A percentile compares a stretch with the other conserved stretches of the same genome.
Evolutionary conservation across 2,113 vertebrate species (phyloP).

Genomic region (Notothenia rossii): DNA sequence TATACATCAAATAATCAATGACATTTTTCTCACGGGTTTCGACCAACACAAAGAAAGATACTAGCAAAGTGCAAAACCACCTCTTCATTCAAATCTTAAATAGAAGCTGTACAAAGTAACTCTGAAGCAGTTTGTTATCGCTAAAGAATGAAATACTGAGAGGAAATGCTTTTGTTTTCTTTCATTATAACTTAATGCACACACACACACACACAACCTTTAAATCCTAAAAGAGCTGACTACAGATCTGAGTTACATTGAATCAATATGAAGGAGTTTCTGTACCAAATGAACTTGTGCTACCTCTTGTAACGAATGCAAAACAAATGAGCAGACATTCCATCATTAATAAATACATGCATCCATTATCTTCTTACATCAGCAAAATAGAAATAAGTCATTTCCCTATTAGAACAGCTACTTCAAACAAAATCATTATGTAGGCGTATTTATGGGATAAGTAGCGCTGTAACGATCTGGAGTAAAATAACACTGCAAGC

Average conservation of each 20-base stretch:
- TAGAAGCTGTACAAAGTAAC: conserved; percentile 33
- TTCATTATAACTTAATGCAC: conserved; percentile 47
- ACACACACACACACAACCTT: conserved; percentile 33
- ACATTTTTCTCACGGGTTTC: conserved; percentile 38
- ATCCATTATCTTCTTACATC: conserved; percentile 67
- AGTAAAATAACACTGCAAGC: conserved; percentile 57
- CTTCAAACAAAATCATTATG: conserved; percentile 47
- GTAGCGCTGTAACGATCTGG: conserved; percentile 29
- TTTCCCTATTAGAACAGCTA: conserved; percentile 33
- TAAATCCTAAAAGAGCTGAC: conserved; percentile 39
- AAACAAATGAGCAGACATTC: conserved; percentile 63
- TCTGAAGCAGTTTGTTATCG: conserved; percentile 34
- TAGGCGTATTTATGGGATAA: conserved; percentile 30
- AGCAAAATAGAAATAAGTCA: conserved; percentile 52
- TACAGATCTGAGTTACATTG: conserved; percentile 35
- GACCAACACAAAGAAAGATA: conserved; percentile 53
- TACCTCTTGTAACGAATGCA: conserved; percentile 51
- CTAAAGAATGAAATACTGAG: conserved; percentile 37
- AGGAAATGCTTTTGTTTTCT: conserved; percentile 27
- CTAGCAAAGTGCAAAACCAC: conserved; percentile 64
- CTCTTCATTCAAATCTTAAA: conserved; percentile 43
- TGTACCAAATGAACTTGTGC: conserved; percentile 57
- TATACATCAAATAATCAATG: conserved; percentile 54
- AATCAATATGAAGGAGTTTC: conserved; percentile 41
- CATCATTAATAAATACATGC: conserved; percentile 84